Evolutionary conservation across 2,113 vertebrate genomes (phyloP).

Genomic region (Sphyrna mokarran): DNA sequence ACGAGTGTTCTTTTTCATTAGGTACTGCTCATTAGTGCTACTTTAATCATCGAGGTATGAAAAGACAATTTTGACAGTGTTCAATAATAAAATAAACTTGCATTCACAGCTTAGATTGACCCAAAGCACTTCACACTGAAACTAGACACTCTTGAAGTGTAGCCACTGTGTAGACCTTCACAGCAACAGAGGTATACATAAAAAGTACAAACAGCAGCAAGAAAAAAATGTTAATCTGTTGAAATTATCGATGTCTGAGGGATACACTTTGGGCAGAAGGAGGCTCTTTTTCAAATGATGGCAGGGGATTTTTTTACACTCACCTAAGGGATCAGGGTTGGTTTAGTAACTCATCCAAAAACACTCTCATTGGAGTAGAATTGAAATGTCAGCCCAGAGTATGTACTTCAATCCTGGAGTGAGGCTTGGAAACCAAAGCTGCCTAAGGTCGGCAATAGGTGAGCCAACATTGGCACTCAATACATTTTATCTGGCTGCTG

Average conservation of each 20-base stretch:
- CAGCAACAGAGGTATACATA: not conserved
- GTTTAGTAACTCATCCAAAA: not conserved
- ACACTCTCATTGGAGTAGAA: not conserved
- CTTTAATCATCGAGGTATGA: not conserved
- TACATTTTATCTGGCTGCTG: not conserved
- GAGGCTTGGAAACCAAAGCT: not conserved
- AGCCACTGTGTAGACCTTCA: not conserved
- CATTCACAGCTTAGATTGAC: not conserved
- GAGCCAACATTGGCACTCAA: not conserved
- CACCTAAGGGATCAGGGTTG: not conserved
- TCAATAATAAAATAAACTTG: not conserved
- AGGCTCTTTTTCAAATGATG: not conserved
- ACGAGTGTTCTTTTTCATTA: not conserved
- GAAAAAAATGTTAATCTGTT: not conserved
- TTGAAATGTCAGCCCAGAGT: not conserved
- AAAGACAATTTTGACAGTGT: not conserved
- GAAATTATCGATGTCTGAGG: not conserved
- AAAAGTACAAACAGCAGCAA: not conserved
- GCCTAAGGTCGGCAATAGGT: not conserved
- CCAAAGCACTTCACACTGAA: not conserved
- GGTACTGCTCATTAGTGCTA: not conserved
- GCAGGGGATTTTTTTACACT: not conserved
- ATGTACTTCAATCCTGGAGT: not conserved
- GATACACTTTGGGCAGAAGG: not conserved
- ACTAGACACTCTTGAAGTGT: not conserved